Evolutionary conservation across 2,888 invertebrate species (phyloP).

Genomic region (Pollenia griseotomentosa): DNA sequence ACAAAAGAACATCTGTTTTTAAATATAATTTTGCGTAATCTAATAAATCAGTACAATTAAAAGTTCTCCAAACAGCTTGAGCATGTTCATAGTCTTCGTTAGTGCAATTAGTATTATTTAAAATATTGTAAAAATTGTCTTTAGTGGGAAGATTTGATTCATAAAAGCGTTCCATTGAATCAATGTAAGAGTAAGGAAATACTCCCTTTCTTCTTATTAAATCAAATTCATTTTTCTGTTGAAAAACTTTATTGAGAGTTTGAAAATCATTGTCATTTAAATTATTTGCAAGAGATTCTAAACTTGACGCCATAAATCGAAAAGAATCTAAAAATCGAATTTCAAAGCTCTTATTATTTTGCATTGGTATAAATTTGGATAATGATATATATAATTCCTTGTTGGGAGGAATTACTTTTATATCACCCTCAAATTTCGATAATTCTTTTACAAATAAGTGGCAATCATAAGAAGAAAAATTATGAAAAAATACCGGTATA

Average conservation of each 20-base stretch:
- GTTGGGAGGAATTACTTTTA: neutral
- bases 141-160: neutral
- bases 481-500: too few species aligned
- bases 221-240: too few species aligned
- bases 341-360: neutral
- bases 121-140: neutral
- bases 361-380: neutral
- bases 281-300: slow-evolving; percentile 1
- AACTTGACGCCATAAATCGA: slow-evolving; percentile 1
- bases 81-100: too few species aligned
- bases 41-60: too few species aligned
- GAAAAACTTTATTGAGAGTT: too few species aligned
- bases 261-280: too few species aligned
- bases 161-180: neutral
- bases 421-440: neutral
- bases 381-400: neutral
- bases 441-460: neutral
- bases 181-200: neutral
- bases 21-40: too few species aligned
- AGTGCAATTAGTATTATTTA: neutral
- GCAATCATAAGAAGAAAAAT: neutral
- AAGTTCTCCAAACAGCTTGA: too few species aligned
- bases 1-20: too few species aligned
- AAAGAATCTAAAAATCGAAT: slow-evolving; percentile 2
- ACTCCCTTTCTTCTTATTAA: slow-evolving; percentile 3